phyloP scores from a whole-genome alignment of 2,113 vertebrate genomes.

The Aptenodytes forsteri region DNA sequence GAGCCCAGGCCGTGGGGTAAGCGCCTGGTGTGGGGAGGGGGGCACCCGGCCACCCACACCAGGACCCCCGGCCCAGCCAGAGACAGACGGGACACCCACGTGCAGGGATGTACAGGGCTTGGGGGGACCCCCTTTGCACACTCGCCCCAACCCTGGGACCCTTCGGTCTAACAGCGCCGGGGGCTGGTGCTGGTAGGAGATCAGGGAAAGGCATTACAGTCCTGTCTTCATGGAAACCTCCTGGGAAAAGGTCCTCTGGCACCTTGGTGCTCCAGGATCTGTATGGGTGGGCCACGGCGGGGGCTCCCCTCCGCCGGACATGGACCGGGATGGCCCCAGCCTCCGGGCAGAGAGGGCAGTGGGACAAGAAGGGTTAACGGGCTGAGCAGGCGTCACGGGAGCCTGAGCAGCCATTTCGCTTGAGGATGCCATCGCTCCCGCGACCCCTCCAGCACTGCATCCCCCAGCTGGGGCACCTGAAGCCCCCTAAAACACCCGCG shows the following conservation, averaged over 20 bases:
- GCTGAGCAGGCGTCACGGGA: background rate
- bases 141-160: background rate
- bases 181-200: background rate
- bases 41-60: background rate
- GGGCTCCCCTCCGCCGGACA: background rate
- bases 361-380: background rate
- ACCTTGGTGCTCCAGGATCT: background rate
- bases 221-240: background rate
- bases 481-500: accelerated
- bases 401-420: background rate
- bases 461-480: background rate
- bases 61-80: background rate
- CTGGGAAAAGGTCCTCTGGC: background rate
- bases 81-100: accelerated
- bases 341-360: background rate
- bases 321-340: accelerated
- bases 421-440: background rate
- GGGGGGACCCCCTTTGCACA: accelerated
- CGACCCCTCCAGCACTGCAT: accelerated
- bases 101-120: accelerated
- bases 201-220: accelerated
- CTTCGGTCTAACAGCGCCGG: accelerated
- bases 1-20: background rate
- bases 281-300: accelerated
- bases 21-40: background rate